phyloP scores from a whole-genome alignment of 2,797 vertebrate genomes.

The Paedocypris micromegethes region DNA sequence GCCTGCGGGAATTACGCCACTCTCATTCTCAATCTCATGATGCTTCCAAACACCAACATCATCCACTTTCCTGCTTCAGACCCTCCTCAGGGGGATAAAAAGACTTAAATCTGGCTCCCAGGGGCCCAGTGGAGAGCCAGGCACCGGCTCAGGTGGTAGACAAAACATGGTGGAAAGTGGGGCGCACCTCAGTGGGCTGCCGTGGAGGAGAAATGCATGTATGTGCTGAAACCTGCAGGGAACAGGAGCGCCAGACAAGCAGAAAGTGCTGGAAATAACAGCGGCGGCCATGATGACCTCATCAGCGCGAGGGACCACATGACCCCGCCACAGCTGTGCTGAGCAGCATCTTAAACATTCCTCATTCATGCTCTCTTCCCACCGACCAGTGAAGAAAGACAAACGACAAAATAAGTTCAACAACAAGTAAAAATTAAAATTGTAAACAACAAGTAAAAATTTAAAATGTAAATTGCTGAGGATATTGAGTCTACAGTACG shows the following conservation, averaged over 20 bases:
- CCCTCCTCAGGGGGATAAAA: background rate
- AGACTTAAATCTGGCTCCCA: background rate
- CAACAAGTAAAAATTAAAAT: no score
- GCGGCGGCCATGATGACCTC: constrained; percentile 24
- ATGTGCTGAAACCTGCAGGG: constrained; percentile 2
- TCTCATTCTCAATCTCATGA: constrained; percentile 22
- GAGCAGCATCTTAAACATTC: background rate
- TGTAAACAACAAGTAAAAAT: no score
- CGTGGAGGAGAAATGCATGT: constrained; percentile 10
- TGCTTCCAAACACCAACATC: constrained; percentile 9
- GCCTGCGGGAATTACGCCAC: constrained; percentile 1
- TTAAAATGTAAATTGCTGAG: no score
- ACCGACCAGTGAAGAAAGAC: no score
- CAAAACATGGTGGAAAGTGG: constrained; percentile 32
- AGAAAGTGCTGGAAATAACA: constrained; percentile 6
- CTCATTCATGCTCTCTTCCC: background rate
- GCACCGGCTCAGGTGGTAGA: constrained; percentile 39
- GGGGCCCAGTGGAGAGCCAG: constrained; percentile 11
- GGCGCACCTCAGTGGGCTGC: constrained; percentile 28
- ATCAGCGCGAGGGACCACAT: constrained; percentile 21
- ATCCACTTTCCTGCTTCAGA: background rate
- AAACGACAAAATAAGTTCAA: no score
- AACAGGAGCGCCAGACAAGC: constrained; percentile 13
- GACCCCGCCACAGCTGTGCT: constrained; percentile 1
- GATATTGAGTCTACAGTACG: no score